Base-by-base conservation (phyloP, 2,888 invertebrate genomes). In the Erpobdella octoculata region DNA sequence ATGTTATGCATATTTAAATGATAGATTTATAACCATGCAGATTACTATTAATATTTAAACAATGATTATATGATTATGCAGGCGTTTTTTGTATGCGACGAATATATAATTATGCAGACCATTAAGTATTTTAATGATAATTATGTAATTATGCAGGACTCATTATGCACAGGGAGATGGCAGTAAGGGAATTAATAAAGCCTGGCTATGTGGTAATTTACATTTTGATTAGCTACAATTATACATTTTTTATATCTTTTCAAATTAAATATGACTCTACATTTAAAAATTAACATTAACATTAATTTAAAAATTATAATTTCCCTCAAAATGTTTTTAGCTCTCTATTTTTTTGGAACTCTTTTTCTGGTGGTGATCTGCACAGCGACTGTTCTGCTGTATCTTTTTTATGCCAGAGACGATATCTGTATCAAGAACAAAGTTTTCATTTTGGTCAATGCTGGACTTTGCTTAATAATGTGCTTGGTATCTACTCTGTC, bases 401-500 rank as follows among this genome's bases (percentile, higher is more conserved):
- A 80, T 73, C 75, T 81, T 68, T 81, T 78, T 76, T 84, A 81
- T 76, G 82, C 83, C 5, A 59, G 65, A 6, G 36, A 53, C 28
- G 70, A 75, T 9, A 80, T 79, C 33, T 85, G 85, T 73, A 73
- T 75, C 18, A 79, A 80, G 64, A 85, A 84, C 76, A 81, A 82
- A 73, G 78, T 84, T 41, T 83, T 84, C 72, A 81, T 85, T 31
- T 79, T 81, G 15, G 77, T 84, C 70, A 85, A 84, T 76, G 79
- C 79, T 9, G 80, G 80, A 8, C 78, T 84, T 0, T 84, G 84
- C 75, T 74, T 82, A 18, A 33, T 84, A 6, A 77, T 83, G 48
- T 79, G 82, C 6, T 76, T 83, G 71, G 74, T 84, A 53, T 82
- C 84, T 12, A 75, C 82, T 3, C 76, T 83, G 59, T 82, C 83